Evolutionary conservation across 2,888 invertebrate species (phyloP).

Genomic region (Xylota sylvarum): DNA sequence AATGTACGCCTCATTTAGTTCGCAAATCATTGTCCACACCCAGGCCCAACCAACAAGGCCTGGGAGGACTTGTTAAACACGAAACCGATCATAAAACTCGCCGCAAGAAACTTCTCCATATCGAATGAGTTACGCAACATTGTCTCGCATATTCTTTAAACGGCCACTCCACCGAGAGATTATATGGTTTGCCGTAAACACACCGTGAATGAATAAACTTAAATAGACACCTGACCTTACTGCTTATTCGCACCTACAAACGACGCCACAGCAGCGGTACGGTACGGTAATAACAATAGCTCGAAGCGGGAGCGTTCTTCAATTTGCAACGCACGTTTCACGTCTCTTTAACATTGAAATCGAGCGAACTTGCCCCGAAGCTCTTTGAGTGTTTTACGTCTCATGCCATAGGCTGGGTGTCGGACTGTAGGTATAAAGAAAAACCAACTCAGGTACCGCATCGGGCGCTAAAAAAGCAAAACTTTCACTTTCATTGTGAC

Average conservation of each 20-base stretch:
- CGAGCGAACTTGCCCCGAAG: slow-evolving; percentile 49
- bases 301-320: slow-evolving; percentile 38
- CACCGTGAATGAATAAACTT: slow-evolving; percentile 52
- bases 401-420: not conserved
- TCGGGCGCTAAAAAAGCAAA: not conserved
- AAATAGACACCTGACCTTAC: slow-evolving; percentile 65
- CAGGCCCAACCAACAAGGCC: slow-evolving; percentile 30
- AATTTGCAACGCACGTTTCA: slow-evolving; percentile 59
- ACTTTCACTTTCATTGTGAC: slow-evolving; percentile 58
- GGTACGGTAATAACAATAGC: not conserved
- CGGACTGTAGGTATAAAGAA: not conserved
- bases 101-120: slow-evolving; percentile 19
- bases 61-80: slow-evolving; percentile 14
- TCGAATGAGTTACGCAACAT: slow-evolving; percentile 42
- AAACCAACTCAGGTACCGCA: not conserved
- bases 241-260: slow-evolving; percentile 57
- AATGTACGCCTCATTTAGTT: not conserved
- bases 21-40: not conserved
- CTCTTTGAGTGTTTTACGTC: not conserved
- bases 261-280: not conserved
- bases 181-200: slow-evolving; percentile 37
- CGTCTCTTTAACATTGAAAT: slow-evolving; percentile 65
- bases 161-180: slow-evolving; percentile 24
- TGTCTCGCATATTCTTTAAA: slow-evolving; percentile 52
- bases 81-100: slow-evolving; percentile 10